These are phyloP conservation scores for Lordiphosa clarofinis DNA, from an alignment of 1,140 invertebrate genomes.

Conservation along the genomic window DNA sequence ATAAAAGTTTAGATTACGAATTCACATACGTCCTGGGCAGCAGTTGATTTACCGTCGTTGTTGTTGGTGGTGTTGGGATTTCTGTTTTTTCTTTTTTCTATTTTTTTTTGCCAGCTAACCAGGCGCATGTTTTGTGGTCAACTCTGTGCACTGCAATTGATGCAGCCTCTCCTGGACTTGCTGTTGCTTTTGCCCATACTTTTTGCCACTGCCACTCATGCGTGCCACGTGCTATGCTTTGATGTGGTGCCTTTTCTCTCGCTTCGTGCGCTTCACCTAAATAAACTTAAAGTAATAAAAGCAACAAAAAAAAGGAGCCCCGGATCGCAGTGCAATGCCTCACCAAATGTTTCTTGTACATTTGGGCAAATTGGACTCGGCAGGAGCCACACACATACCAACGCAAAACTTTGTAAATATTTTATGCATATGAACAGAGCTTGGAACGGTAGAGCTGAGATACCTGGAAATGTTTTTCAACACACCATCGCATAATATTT, in stretches of 20 bases:
- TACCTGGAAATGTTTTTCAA: constrained; percentile 72
- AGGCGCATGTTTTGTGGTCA: constrained; percentile 70
- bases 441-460: constrained; percentile 1
- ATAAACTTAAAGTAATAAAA: constrained; percentile 77
- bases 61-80: constrained; percentile 26
- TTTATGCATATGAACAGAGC: constrained; percentile 71
- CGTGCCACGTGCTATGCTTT: constrained; percentile 73
- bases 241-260: constrained; percentile 53
- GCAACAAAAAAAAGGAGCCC: constrained; percentile 36
- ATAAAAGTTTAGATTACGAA: constrained; percentile 77
- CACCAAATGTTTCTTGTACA: constrained; percentile 63
- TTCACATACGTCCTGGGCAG: constrained; percentile 73
- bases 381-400: constrained; percentile 49
- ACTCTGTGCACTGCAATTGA: constrained; percentile 69
- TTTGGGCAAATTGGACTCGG: constrained; percentile 71
- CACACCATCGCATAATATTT: constrained; percentile 77
- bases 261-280: constrained; percentile 45
- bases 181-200: constrained; percentile 43
- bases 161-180: constrained; percentile 29
- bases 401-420: constrained; percentile 67
- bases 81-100: constrained; percentile 15
- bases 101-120: constrained; percentile 20
- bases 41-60: constrained; percentile 65
- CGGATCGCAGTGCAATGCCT: constrained; percentile 15
- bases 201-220: constrained; percentile 72